Evolutionary conservation across 2,888 invertebrate genomes (phyloP).

Genomic region (Aleiodes leptofemur): DNA sequence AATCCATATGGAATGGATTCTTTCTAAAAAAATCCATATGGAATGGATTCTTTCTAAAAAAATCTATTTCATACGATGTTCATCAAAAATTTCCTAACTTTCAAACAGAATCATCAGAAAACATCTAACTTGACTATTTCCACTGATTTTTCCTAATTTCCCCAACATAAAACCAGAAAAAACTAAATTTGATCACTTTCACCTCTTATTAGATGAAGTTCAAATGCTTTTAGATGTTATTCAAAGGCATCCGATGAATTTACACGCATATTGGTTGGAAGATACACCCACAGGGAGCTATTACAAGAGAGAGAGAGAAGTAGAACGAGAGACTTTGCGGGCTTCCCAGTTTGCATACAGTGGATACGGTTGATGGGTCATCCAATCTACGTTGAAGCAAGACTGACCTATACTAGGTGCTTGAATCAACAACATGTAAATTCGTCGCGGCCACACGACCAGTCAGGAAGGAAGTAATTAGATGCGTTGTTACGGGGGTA

Average conservation of each 20-base stretch:
- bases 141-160: too few relatives aligned
- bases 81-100: too few relatives aligned
- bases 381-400: slow-evolving; percentile 60
- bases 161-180: too few relatives aligned
- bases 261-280: slow-evolving; percentile 18
- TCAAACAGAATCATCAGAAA: too few relatives aligned
- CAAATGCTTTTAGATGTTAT: neutral
- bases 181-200: too few relatives aligned
- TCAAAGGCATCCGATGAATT: slow-evolving; percentile 6
- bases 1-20: too few relatives aligned
- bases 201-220: too few relatives aligned
- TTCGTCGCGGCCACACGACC: slow-evolving; percentile 62
- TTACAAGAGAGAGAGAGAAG: neutral
- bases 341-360: slow-evolving; percentile 29
- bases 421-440: slow-evolving; percentile 73
- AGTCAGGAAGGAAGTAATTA: slow-evolving; percentile 72
- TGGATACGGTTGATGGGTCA: slow-evolving; percentile 33
- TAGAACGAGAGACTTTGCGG: slow-evolving; percentile 27
- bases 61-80: too few relatives aligned
- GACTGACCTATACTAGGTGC: slow-evolving; percentile 62
- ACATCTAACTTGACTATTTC: too few relatives aligned
- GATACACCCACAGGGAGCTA: slow-evolving; percentile 11
- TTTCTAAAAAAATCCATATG: too few relatives aligned
- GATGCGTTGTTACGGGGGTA: slow-evolving; percentile 70
- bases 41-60: too few relatives aligned